Base-by-base conservation (phyloP, 2,888 invertebrate genomes). In the Cosmia trapezina region DNA sequence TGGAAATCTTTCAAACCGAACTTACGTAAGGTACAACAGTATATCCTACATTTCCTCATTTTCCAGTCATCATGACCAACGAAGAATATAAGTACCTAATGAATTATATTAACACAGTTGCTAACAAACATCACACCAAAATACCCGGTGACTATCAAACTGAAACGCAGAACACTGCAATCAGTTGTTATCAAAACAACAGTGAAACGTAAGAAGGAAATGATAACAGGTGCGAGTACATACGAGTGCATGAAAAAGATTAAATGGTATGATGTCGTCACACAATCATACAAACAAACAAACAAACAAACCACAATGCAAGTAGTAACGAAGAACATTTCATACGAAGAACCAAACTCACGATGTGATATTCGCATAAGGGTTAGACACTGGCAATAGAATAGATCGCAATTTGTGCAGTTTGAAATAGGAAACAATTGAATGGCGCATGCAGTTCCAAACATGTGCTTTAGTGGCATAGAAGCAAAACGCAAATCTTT, bases 201-300 rank as follows among this genome's bases (percentile, higher is more conserved):
- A 61, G 45, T 51, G 60, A 76, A 37, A 67, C 51, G 63, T 51
- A 61, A 64, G 28, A 72, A 63, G 56, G 66, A 78, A 78, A 47
- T 56, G 70, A 75, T 79, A 79, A 67, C 47, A 70, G 47, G 51
- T 49, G 22, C 62, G 59, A 67, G 59, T 70, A 74, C 62, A 56
- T 22, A 47, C 37, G 45, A 67, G 60, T 70, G 47, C n/a, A 59
- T 47, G 51, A 67, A 47, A 63, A 60, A 56, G 51, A 66, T 66
- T 41, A 66, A 41, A 64, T 51, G 47, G 66, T 63, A 73, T 62
- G 47, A 68, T 64, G 45, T 66, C 78, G 78, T 74, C 65, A 69
- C 41, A 62, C 22, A 41, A 33, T 33, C 37, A 47, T 9, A 72
- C 28, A 72, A 43, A 73, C 45, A 73, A 73, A 72, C 28, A 72